Conservation (phyloP, 2,113 vertebrate species). For the Microcebus griseorufus region DNA sequence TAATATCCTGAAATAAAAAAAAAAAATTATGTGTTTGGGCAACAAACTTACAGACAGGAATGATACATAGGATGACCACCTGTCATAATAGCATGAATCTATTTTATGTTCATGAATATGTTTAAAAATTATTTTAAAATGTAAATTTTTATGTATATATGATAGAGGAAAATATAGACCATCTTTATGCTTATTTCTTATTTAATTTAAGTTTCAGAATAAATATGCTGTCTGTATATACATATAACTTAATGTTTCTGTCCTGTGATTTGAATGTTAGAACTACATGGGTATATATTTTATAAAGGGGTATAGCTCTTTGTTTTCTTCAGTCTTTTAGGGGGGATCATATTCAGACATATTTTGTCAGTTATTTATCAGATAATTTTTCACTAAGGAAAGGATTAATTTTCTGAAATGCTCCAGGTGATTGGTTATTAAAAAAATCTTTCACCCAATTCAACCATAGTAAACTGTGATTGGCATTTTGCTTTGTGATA, state of each 20-base stretch:
- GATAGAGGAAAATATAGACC: not conserved
- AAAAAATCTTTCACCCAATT: not conserved
- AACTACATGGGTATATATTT: not conserved
- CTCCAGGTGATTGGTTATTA: not conserved
- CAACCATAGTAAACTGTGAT: not conserved
- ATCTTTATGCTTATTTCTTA: not conserved
- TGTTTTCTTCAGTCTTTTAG: not conserved
- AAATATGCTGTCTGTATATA: not conserved
- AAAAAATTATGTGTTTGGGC: not conserved
- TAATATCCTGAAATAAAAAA: too few relatives aligned
- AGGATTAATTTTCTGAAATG: not conserved
- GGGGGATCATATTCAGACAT: not conserved
- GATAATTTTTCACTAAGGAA: not conserved
- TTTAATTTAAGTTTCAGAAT: not conserved
- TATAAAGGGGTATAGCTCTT: not conserved
- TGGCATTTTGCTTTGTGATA: not conserved
- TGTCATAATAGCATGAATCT: not conserved
- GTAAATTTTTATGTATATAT: not conserved
- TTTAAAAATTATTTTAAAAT: not conserved
- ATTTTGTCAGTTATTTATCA: not conserved
- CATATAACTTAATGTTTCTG: not conserved
- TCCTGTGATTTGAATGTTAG: not conserved
- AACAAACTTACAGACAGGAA: not conserved
- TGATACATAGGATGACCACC: not conserved
- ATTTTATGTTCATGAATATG: not conserved